Conservation (phyloP, 2,888 invertebrate species). For the Linnaemya tessellans region DNA sequence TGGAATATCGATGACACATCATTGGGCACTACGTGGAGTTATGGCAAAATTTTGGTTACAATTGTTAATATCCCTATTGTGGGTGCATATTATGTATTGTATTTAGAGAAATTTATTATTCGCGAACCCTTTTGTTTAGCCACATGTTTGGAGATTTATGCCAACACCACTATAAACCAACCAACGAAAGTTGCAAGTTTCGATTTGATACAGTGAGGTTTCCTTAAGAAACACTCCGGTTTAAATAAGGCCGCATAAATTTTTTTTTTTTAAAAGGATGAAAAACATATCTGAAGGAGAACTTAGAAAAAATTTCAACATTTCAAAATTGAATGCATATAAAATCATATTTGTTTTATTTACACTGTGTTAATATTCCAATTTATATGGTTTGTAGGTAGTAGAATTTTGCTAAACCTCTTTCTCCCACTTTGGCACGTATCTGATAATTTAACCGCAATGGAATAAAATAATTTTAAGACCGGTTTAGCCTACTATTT, state of each 20-base stretch:
- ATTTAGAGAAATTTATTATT: neutral
- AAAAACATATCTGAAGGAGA: too few species aligned
- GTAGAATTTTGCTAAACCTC: neutral
- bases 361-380: too few species aligned
- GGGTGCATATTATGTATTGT: neutral
- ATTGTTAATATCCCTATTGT: too few species aligned
- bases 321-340: too few species aligned
- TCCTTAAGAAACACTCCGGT: neutral
- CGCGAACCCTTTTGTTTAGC: neutral
- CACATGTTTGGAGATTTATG: neutral
- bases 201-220: constrained; percentile 21
- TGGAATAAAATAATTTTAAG: constrained; percentile 50
- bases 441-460: constrained; percentile 43
- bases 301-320: too few species aligned
- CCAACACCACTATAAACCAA: constrained; percentile 1
- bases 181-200: constrained; percentile 30
- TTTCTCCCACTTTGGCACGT: constrained; percentile 9
- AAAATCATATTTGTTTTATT: too few species aligned
- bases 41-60: too few species aligned
- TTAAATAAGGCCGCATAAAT: constrained; percentile 15
- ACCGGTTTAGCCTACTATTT: constrained; percentile 69
- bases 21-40: too few species aligned
- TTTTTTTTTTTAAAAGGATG: neutral
- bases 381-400: neutral
- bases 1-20: too few species aligned